These are phyloP conservation scores for Diploptera punctata DNA, from an alignment of 2,888 invertebrate species.

Conservation along the genomic window DNA sequence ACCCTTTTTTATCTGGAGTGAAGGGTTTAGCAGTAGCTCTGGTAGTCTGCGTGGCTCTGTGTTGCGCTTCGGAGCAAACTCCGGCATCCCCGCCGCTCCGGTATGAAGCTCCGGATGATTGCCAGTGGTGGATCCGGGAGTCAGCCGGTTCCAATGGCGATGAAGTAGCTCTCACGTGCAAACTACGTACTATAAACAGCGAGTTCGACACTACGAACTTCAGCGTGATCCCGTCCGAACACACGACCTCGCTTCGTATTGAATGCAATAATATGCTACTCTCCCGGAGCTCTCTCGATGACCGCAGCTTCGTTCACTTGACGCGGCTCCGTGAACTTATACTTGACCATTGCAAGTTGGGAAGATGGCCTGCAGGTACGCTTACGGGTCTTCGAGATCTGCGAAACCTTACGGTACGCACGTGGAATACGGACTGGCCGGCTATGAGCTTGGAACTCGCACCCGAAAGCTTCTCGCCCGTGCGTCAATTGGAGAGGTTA, in stretches of 20 bases:
- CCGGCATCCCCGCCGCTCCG: slow-evolving; percentile 55
- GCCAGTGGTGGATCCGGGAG: slow-evolving; percentile 74
- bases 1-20: neutral
- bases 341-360: slow-evolving; percentile 86
- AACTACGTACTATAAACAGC: slow-evolving; percentile 84
- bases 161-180: slow-evolving; percentile 79
- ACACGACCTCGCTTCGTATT: slow-evolving; percentile 79
- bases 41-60: neutral
- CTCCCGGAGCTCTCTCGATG: slow-evolving; percentile 79
- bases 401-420: slow-evolving; percentile 83
- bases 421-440: slow-evolving; percentile 85
- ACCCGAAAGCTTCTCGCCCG: slow-evolving; percentile 76
- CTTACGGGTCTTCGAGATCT: slow-evolving; percentile 81
- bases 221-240: slow-evolving; percentile 83
- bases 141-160: slow-evolving; percentile 59
- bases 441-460: slow-evolving; percentile 84
- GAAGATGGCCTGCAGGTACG: slow-evolving; percentile 80
- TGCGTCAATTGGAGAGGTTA: slow-evolving; percentile 79
- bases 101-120: slow-evolving; percentile 87
- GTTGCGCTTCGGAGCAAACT: slow-evolving; percentile 28
- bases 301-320: slow-evolving; percentile 80
- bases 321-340: slow-evolving; percentile 79
- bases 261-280: slow-evolving; percentile 81
- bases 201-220: slow-evolving; percentile 89
- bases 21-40: neutral